Conservation (phyloP, 1,140 invertebrate species). For the Callitettix versicolor region DNA sequence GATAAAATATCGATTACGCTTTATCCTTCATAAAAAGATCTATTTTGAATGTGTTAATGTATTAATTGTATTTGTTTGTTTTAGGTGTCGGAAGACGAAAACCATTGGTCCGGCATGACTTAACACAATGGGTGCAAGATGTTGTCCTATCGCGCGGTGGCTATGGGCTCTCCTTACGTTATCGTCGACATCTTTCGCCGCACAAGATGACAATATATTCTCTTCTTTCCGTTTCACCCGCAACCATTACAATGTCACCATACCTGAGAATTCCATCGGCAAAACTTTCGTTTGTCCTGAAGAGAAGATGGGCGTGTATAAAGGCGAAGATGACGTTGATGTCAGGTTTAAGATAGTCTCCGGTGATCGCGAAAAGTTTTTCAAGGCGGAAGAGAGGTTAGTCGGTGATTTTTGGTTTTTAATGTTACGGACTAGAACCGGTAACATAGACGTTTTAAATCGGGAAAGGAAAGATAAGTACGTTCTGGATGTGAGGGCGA, state of each 20-base stretch:
- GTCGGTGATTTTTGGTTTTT: constrained; percentile 93
- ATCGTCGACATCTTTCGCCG: not conserved
- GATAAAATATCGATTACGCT: too few species aligned
- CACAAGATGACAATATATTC: not conserved
- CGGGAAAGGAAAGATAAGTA: constrained; percentile 80
- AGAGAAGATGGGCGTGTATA: constrained; percentile 57
- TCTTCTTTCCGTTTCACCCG: constrained; percentile 54
- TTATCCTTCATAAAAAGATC: too few species aligned
- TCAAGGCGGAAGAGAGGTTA: constrained; percentile 76
- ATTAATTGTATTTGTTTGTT: too few species aligned
- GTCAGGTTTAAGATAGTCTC: constrained; percentile 72
- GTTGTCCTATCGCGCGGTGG: not conserved
- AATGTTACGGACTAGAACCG: constrained; percentile 72
- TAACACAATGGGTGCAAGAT: constrained; percentile 5
- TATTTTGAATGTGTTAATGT: too few species aligned
- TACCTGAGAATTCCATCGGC: constrained; percentile 81
- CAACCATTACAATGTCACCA: constrained; percentile 74
- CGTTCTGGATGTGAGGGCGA: constrained; percentile 67
- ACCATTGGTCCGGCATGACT: too few species aligned
- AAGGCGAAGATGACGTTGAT: constrained; percentile 43
- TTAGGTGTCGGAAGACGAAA: too few species aligned
- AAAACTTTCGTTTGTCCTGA: constrained; percentile 63
- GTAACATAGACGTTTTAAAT: constrained; percentile 75
- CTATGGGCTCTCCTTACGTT: not conserved
- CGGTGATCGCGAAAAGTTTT: constrained; percentile 80